Percentiles rank a stretch among this genome's conserved stretches.
These are phyloP conservation scores for Galemys pyrenaicus DNA, from an alignment of 2,113 vertebrate genomes.

Conservation along the genomic window DNA sequence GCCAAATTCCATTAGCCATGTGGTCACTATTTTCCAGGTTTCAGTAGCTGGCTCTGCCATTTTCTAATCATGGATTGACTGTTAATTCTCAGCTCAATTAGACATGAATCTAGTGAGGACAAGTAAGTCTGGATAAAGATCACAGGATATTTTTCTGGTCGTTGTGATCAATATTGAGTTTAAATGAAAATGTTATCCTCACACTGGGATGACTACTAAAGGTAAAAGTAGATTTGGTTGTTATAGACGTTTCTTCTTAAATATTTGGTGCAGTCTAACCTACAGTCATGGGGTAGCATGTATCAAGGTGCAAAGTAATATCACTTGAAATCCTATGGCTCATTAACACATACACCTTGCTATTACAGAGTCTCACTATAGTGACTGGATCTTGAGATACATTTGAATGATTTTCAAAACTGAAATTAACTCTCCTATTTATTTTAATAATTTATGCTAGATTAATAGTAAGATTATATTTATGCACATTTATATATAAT, in stretches of 20 bases:
- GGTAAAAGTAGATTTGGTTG: too few species aligned
- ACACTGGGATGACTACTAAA: neutral
- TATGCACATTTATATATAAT: neutral
- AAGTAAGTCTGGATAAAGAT: too few species aligned
- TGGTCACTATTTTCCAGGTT: neutral
- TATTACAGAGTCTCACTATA: neutral
- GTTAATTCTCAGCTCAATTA: neutral
- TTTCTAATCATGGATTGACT: neutral
- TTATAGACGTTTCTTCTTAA: neutral
- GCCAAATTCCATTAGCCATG: neutral
- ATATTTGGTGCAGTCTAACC: neutral
- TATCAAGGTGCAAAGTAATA: neutral
- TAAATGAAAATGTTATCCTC: neutral
- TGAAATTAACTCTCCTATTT: neutral
- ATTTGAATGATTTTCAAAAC: neutral
- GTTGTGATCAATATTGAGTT: neutral
- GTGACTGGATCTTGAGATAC: neutral
- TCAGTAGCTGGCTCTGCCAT: neutral
- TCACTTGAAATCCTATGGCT: neutral
- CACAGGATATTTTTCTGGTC: neutral
- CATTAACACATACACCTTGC: rapidly evolving
- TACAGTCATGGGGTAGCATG: neutral
- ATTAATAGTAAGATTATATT: neutral
- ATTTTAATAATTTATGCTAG: neutral
- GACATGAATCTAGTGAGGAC: rapidly evolving